Evolutionary conservation across 2,888 invertebrate genomes (phyloP), one percentile per base, ranked within the genome.

Genomic region (Melieria omissa): DNA sequence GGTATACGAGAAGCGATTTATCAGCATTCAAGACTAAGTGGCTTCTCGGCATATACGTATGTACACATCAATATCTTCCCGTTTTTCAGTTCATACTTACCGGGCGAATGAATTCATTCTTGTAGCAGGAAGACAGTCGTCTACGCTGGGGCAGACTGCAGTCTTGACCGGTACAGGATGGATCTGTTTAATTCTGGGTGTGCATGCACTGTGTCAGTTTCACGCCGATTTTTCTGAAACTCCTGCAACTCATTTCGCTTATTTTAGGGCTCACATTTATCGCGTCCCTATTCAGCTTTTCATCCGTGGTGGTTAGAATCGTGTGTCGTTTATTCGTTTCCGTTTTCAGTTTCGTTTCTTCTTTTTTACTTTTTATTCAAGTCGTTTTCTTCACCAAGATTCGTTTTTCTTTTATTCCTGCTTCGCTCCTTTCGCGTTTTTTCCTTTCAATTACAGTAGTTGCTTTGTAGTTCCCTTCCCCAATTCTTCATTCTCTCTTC

Each of bases 301-400:
- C 61, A 67, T 60, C 67, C 60, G 60, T 67, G 44, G 61, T 67
- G 67, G 67, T 60, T 67, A 67, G 61, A 67, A 61, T 67, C 67
- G 67, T 67, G 67, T 55, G 69, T 62, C 69, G 62, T 63, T 69
- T 69, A 63, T 69, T 63, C 69, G 62, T 69, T 69, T 55, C 69
- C 69, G 69, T 62, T 69, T 69, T 69, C 44, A 45, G 63, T 63
- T 62, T 62, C 69, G 63, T 62, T 69, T 63, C 63, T 57, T 62
- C 63, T 63, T 69, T 69, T 63, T 63, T 55, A 54, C 44, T 63
- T 47, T 62, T 29, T 66, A 66, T 69, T 55, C 29, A 55, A 55
- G 45, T 57, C 63, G 46, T 65, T 70, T 64, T 70, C 49, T 57
- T 70, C 57, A 49, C n/a, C 29, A 16, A 29, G 12, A 14, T 58